Conservation (phyloP, 1,140 invertebrate genomes). For the Popillia japonica region DNA sequence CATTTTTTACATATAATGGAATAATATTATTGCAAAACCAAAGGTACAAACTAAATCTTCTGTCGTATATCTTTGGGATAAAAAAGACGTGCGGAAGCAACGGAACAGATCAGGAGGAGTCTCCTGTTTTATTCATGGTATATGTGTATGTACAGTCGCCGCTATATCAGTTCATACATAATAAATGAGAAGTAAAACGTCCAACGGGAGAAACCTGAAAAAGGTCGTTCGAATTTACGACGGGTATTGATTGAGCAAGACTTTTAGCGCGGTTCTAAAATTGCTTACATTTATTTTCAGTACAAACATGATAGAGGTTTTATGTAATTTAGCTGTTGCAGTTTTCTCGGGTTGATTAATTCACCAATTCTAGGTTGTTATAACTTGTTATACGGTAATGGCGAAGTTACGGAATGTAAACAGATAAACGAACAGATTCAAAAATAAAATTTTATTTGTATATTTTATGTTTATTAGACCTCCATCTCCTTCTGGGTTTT, state of each 20-base stretch:
- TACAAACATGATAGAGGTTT: background rate
- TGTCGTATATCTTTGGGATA: background rate
- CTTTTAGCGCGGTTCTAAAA: constrained; percentile 30
- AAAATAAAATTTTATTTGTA: too few relatives aligned
- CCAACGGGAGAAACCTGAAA: constrained; percentile 7
- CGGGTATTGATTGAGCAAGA: constrained; percentile 29
- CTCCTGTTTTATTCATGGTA: constrained; percentile 26
- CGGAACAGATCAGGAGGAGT: constrained; percentile 6
- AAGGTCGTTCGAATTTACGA: constrained; percentile 32
- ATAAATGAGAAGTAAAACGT: constrained; percentile 28
- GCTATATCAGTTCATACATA: constrained; percentile 23
- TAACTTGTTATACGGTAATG: background rate
- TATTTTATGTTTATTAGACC: too few relatives aligned
- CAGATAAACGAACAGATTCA: background rate
- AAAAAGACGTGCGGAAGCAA: background rate
- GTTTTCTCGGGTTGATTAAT: background rate
- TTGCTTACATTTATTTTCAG: constrained; percentile 23
- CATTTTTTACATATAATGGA: too few relatives aligned
- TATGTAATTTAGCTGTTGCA: background rate
- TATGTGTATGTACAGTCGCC: background rate
- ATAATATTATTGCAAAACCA: background rate
- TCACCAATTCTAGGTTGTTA: background rate
- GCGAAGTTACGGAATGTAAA: background rate
- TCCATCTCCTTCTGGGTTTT: too few relatives aligned
- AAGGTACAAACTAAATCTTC: background rate